Percentiles rank a stretch among this genome's conserved stretches.
Conservation (phyloP, 2,888 invertebrate species). For the Drosophila suboccidentalis region DNA sequence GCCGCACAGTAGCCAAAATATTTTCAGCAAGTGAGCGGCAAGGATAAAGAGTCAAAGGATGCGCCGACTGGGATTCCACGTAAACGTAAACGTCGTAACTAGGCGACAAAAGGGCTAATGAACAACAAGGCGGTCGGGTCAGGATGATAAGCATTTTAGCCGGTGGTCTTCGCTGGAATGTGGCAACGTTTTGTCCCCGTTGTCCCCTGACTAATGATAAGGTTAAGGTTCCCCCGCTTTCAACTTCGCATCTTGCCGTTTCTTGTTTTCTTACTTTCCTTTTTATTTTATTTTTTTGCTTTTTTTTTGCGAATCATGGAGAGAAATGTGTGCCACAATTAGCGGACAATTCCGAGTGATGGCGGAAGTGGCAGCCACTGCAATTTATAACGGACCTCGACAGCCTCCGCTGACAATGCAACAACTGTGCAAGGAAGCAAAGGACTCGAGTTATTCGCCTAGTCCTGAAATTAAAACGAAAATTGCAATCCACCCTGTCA, state of each 20-base stretch:
- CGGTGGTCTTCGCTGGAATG: constrained; percentile 40
- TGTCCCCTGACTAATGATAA: constrained; percentile 19
- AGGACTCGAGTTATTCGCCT: constrained; percentile 29
- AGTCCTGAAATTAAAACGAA: constrained; percentile 46
- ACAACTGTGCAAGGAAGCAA: constrained; percentile 36
- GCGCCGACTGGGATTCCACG: constrained; percentile 49
- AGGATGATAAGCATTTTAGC: constrained; percentile 61
- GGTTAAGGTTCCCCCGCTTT: constrained; percentile 4
- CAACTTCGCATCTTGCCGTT: not conserved
- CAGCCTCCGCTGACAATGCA: constrained; percentile 59
- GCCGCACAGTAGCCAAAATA: constrained; percentile 69
- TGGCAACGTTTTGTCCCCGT: constrained; percentile 15
- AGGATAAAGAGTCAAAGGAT: constrained; percentile 36
- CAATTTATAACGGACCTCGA: constrained; percentile 55
- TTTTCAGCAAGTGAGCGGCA: constrained; percentile 41
- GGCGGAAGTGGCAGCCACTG: constrained; percentile 54
- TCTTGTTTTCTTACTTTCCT: not conserved
- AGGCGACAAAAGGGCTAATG: constrained; percentile 56
- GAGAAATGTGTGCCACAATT: constrained; percentile 40
- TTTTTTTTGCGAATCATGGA: constrained; percentile 44
- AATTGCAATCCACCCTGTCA: constrained; percentile 78
- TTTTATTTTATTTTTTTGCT: not conserved
- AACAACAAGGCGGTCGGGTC: constrained; percentile 10
- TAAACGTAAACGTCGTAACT: constrained; percentile 37
- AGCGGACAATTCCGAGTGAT: constrained; percentile 26